Base-by-base conservation (phyloP, 2,888 invertebrate species). In the Gryllus longicercus region DNA sequence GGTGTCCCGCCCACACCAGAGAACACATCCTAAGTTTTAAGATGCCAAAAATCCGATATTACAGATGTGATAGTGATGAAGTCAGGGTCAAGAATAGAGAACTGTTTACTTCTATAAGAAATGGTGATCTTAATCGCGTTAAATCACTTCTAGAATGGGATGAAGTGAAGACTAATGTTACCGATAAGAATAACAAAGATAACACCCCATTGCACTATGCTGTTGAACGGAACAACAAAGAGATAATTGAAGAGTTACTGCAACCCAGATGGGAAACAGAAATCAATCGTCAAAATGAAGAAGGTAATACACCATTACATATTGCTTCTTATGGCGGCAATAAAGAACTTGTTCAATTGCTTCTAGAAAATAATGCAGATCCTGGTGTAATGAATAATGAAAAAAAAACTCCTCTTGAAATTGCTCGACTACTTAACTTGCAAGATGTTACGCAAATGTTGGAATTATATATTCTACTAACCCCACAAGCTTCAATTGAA, bases 221-320 rank as follows among this genome's bases (percentile, higher is more conserved):
- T 63, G 63, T 63, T 63, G 63, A 63, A 63, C 10, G 63, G n/a
- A n/a, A 63, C 16, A 14, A 63, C 11, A 63, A 63, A 14, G 63
- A 63, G 63, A 63, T 63, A 63, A n/a, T 63, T 63, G 63, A 63
- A n/a, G 63, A 63, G 14, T 63, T 63, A n/a, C 63, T 63, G n/a
- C 14, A 63, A 18, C 63, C 63, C 16, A 63, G 63, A 63, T 63
- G 63, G 63, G n/a, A 14, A 63, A n/a, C 63, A 63, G n/a, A 63
- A 1, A 63, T 63, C 63, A n/a, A 63, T 63, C 63, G 12, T 18
- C 63, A 63, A 63, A 63, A 63, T 63, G 12, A n/a, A 18, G 16
- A 63, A 11, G 63, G 63, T 18, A 63, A 63, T 63, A 63, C 63
- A 1, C 63, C 63, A 63, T 63, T 63, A 63, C 63, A 63, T 63